phyloP scores from a whole-genome alignment of 2,888 invertebrate species.

The Entomobrya proxima region DNA sequence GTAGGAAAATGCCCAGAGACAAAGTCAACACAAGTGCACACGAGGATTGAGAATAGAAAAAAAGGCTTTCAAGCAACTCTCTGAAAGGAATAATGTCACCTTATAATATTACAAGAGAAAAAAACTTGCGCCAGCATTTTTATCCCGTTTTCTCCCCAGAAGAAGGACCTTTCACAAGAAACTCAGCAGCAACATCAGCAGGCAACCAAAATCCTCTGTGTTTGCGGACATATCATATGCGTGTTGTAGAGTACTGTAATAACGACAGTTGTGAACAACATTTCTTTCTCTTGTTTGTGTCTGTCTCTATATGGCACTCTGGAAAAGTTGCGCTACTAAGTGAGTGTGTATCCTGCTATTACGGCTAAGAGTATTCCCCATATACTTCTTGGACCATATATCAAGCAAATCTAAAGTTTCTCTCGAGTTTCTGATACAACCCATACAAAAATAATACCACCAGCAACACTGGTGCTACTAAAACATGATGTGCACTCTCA shows the following conservation, averaged over 20 bases:
- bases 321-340: background rate
- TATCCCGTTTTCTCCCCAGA: conserved; percentile 10
- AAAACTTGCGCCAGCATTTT: conserved; percentile 28
- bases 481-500: conserved; percentile 29
- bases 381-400: conserved; percentile 31
- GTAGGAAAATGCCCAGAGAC: conserved; percentile 48
- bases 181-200: conserved; percentile 31
- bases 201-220: conserved; percentile 28
- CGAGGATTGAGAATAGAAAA: conserved; percentile 37
- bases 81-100: conserved; percentile 52
- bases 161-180: conserved; percentile 4
- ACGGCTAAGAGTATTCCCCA: background rate
- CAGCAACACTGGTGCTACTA: background rate
- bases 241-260: conserved; percentile 41
- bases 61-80: conserved; percentile 41
- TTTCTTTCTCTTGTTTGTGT: conserved; percentile 11
- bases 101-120: conserved; percentile 30
- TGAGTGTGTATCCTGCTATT: background rate
- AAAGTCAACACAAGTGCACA: conserved; percentile 54
- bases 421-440: conserved; percentile 3
- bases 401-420: conserved; percentile 1
- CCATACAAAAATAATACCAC: background rate
- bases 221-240: conserved; percentile 28
- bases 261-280: conserved; percentile 53
- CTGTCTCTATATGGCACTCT: background rate